A percentile compares a stretch with the other conserved stretches of the same genome.
Evolutionary conservation across 2,888 invertebrate genomes (phyloP).

Genomic region (Ischnus inquisitorius): DNA sequence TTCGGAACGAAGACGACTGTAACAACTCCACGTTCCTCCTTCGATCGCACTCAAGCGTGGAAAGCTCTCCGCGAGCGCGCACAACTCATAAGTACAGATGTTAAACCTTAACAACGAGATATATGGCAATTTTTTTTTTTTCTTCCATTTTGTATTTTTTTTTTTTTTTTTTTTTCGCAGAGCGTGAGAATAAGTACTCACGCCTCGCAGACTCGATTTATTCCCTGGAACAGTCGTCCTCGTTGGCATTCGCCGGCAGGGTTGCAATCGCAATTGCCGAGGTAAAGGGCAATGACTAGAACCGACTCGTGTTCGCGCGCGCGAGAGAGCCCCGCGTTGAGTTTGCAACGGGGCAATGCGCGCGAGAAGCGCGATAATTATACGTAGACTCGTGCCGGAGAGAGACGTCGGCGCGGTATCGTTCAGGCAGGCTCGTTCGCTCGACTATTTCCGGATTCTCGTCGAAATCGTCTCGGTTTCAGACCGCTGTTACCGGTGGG

Average conservation of each 20-base stretch:
- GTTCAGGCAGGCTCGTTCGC: slow-evolving; percentile 29
- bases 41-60: background rate
- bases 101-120: background rate
- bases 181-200: slow-evolving; percentile 24
- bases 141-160: no score
- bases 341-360: slow-evolving; percentile 35
- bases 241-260: slow-evolving; percentile 7
- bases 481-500: slow-evolving; percentile 31
- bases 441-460: slow-evolving; percentile 66
- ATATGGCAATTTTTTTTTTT: background rate
- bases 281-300: slow-evolving; percentile 59
- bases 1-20: background rate
- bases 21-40: background rate
- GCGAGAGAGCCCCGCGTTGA: slow-evolving; percentile 11
- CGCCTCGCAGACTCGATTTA: slow-evolving; percentile 23
- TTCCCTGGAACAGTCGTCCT: slow-evolving; percentile 21
- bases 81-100: background rate
- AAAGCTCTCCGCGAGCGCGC: background rate
- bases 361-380: slow-evolving; percentile 58
- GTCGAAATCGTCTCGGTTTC: slow-evolving; percentile 49
- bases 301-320: slow-evolving; percentile 42
- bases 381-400: slow-evolving; percentile 41
- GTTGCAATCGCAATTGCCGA: slow-evolving; percentile 20
- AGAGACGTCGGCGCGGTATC: slow-evolving; percentile 42
- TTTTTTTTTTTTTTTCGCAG: background rate